Conservation (phyloP, 1,140 invertebrate species). For the Antheraea mylitta region DNA sequence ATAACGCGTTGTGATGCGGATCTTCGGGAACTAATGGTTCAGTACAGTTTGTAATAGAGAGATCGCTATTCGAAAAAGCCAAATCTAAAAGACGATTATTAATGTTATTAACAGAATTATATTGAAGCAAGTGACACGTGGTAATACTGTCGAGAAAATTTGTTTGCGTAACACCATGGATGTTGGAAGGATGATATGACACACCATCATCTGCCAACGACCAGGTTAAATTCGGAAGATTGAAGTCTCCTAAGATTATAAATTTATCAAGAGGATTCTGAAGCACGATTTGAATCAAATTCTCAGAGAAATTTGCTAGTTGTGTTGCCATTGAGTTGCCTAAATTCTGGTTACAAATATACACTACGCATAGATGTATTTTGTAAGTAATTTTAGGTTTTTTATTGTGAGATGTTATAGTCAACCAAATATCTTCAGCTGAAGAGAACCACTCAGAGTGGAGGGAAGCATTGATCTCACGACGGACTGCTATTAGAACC, state of each 20-base stretch:
- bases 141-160: conserved; percentile 16
- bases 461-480: neutral
- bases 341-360: conserved; percentile 4
- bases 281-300: neutral
- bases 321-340: conserved; percentile 10
- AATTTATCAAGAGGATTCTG: conserved; percentile 11
- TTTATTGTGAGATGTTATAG: neutral
- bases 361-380: conserved; percentile 5
- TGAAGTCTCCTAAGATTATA: conserved; percentile 13
- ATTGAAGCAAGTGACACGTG: conserved; percentile 3
- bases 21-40: no score
- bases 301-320: conserved; percentile 1
- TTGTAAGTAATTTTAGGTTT: conserved; percentile 15
- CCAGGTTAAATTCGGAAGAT: conserved; percentile 11
- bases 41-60: no score
- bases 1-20: no score
- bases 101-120: neutral
- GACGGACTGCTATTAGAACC: no score
- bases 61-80: neutral
- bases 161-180: neutral
- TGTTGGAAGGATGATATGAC: conserved; percentile 7
- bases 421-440: conserved; percentile 8
- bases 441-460: conserved; percentile 14
- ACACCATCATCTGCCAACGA: conserved; percentile 2
- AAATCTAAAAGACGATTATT: conserved; percentile 7